Percentiles rank a stretch among this genome's conserved stretches.
These are phyloP conservation scores for Tethea ocularis DNA, from an alignment of 2,888 invertebrate species.

Conservation along the genomic window DNA sequence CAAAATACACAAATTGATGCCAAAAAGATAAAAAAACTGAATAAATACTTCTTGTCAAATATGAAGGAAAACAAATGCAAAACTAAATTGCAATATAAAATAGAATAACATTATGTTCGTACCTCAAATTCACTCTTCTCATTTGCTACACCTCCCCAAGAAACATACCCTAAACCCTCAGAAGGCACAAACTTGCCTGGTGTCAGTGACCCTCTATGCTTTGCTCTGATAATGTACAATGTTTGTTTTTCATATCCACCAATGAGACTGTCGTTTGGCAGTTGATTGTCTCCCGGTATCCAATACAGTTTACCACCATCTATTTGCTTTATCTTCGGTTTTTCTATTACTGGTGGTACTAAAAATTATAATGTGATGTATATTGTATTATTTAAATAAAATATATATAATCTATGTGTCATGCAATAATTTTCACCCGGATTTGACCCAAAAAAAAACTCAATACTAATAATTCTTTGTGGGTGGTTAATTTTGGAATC, in stretches of 20 bases:
- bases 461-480: no score
- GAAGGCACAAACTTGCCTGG: conserved; percentile 91
- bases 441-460: no score
- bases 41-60: no score
- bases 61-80: no score
- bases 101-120: conserved; percentile 16
- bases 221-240: conserved; percentile 87
- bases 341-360: conserved; percentile 46
- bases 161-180: conserved; percentile 87
- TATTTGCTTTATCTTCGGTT: conserved; percentile 37
- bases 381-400: no score
- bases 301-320: conserved; percentile 83
- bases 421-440: no score
- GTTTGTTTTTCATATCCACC: conserved; percentile 86
- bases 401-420: no score
- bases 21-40: no score
- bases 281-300: conserved; percentile 84
- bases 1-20: no score
- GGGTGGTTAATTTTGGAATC: no score
- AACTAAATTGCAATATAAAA: no score
- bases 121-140: conserved; percentile 88
- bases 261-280: conserved; percentile 88
- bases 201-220: conserved; percentile 88
- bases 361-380: no score
- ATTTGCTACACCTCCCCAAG: conserved; percentile 91